Conservation (phyloP, 23 tunicate genomes). For the Phallusia fumigata region DNA sequence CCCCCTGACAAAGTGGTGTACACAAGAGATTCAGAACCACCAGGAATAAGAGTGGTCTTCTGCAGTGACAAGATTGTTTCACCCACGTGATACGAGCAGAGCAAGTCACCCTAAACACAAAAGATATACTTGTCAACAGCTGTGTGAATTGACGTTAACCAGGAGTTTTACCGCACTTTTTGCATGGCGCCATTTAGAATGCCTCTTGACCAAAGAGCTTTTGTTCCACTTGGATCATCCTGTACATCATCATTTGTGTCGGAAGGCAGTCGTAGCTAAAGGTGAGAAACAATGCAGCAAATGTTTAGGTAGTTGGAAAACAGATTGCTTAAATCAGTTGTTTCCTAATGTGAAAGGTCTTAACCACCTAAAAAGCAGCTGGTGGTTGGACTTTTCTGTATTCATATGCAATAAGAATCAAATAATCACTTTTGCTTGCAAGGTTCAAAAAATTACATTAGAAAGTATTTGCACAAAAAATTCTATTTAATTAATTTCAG, state of each 20-base stretch:
- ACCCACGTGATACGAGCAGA: conserved; percentile 83
- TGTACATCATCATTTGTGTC: conserved; percentile 97
- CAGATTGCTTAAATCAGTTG: too few relatives aligned
- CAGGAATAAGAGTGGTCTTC: conserved; percentile 87
- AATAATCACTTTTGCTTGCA: too few relatives aligned
- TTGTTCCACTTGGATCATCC: conserved; percentile 99
- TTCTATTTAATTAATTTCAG: neutral
- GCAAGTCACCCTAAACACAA: conserved; percentile 55
- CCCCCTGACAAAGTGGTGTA: conserved; percentile 97
- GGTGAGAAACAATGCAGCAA: neutral
- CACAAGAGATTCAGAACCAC: conserved; percentile 89
- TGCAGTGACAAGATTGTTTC: conserved; percentile 86
- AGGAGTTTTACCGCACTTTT: conserved; percentile 37
- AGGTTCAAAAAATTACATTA: neutral
- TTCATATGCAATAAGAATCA: too few relatives aligned
- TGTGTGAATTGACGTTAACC: neutral
- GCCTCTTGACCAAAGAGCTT: conserved; percentile 97
- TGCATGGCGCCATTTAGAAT: conserved; percentile 94
- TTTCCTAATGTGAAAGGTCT: too few relatives aligned
- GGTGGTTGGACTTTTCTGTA: too few relatives aligned
- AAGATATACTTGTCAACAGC: neutral
- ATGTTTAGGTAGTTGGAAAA: too few relatives aligned
- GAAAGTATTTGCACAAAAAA: neutral
- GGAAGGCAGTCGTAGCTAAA: conserved; percentile 84
- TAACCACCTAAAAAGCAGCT: too few relatives aligned